These are phyloP conservation scores for Octomys mimax DNA, from an alignment of 2,797 vertebrate species.

Conservation along the genomic window DNA sequence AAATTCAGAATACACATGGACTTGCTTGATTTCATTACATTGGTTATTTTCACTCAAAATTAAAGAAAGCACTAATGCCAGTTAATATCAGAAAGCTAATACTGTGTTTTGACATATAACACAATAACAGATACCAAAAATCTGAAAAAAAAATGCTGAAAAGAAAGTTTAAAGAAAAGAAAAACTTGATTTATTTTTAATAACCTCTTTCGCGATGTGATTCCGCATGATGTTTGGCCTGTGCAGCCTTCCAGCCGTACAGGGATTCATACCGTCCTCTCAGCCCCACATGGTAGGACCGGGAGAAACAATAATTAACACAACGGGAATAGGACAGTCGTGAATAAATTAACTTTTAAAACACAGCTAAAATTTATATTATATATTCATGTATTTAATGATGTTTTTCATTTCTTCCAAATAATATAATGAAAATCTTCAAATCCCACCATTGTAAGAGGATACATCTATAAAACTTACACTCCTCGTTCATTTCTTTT, in stretches of 20 bases:
- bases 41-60: conserved; percentile 43
- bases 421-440: conserved; percentile 71
- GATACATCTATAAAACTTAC: conserved; percentile 85
- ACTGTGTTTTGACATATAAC: conserved; percentile 67
- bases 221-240: conserved; percentile 79
- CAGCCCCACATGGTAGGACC: conserved; percentile 53
- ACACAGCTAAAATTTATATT: conserved; percentile 15
- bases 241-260: conserved; percentile 76
- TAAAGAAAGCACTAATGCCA: conserved; percentile 33
- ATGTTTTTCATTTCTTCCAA: conserved; percentile 78
- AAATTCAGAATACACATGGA: conserved; percentile 55
- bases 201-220: conserved; percentile 79
- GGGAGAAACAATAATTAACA: conserved; percentile 80
- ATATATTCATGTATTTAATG: conserved; percentile 48
- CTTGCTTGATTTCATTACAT: conserved; percentile 66
- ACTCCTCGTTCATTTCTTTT: conserved; percentile 85
- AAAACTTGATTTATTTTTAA: conserved; percentile 72
- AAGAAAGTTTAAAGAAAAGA: conserved; percentile 80
- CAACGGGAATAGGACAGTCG: conserved; percentile 67
- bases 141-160: conserved; percentile 74
- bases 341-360: conserved; percentile 77
- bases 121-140: conserved; percentile 75
- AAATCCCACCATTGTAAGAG: conserved; percentile 78
- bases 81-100: conserved; percentile 65
- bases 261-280: conserved; percentile 78